Base-by-base conservation (phyloP, 2,888 invertebrate species). In the Bombylius major region DNA sequence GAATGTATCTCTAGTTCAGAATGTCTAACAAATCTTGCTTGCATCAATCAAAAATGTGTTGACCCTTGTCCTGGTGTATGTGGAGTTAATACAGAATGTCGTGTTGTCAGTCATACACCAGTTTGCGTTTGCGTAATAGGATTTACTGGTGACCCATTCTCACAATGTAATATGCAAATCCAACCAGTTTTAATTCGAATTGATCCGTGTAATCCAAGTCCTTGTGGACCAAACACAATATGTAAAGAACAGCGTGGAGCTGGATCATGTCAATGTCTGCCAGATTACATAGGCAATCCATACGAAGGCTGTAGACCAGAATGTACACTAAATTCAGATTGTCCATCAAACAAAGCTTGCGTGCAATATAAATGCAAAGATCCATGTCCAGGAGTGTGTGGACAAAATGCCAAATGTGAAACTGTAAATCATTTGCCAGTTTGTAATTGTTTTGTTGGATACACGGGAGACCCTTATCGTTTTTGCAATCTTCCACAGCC, bases 321-420 rank as follows among this genome's bases (percentile, higher is more conserved):
- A 74, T 88, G 87, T 70, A 77, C 81, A 1, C 68, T 83, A 5
- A 84, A 85, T 70, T 79, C 82, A 0, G 87, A 87, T 66, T 88
- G 88, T 70, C 76, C 84, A 5, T 81, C 81, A 47, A 81, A 83
- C 64, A 80, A 77, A 65, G 85, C 86, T 14, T 88, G 88, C 65
- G 75, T 84, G 7, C 80, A 79, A 63, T 83, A 83, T 62, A 86
- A 84, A 73, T 89, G 89, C 69, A 76, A 78, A 65, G 84, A 89
- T 73, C 89, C 89, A 32, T 89, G 89, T 64, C 84, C 84, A 9
- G 87, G 87, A 62, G 82, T 82, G 39, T 89, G 89, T 67, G 87
- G 86, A 6, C 77, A 80, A 61, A 84, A 86, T 65, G 85, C 88
- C 31, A 76, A 81, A 50, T 89, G 89, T 67, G 82, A 83, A 73